phyloP scores from a whole-genome alignment of 2,797 vertebrate genomes.

The Neoniphon sammara region DNA sequence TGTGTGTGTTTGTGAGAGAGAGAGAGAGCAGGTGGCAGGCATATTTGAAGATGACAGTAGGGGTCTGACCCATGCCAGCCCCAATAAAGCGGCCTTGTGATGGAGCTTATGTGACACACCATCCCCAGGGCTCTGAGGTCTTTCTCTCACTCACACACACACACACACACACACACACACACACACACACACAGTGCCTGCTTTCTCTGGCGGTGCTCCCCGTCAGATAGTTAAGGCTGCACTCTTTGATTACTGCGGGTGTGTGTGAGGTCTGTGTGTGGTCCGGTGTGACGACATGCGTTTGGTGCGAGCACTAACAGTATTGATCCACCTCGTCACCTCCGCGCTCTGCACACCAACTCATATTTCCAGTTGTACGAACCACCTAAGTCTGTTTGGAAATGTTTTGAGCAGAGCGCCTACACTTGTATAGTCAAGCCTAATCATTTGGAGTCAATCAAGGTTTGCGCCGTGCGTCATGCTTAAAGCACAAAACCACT shows the following conservation, averaged over 20 bases:
- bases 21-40: slow-evolving; percentile 77
- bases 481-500: slow-evolving; percentile 35
- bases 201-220: slow-evolving; percentile 52
- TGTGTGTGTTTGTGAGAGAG: slow-evolving; percentile 51
- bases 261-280: slow-evolving; percentile 59
- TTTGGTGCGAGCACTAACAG: slow-evolving; percentile 25
- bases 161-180: slow-evolving; percentile 31
- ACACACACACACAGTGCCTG: slow-evolving; percentile 37
- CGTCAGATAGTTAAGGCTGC: slow-evolving; percentile 59
- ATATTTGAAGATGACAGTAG: slow-evolving; percentile 85
- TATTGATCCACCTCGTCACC: slow-evolving; percentile 59
- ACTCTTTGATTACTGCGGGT: slow-evolving; percentile 59
- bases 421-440: slow-evolving; percentile 18
- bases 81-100: slow-evolving; percentile 83
- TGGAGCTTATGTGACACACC: slow-evolving; percentile 83
- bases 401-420: slow-evolving; percentile 49
- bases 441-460: slow-evolving; percentile 10
- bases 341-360: slow-evolving; percentile 35
- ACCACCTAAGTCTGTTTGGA: slow-evolving; percentile 46
- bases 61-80: slow-evolving; percentile 83
- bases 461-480: slow-evolving; percentile 28
- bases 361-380: slow-evolving; percentile 46
- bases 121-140: slow-evolving; percentile 75
- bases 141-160: slow-evolving; percentile 53
- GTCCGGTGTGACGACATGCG: slow-evolving; percentile 57